Conservation (phyloP, 2,888 invertebrate species). For the Polietes domitor region DNA sequence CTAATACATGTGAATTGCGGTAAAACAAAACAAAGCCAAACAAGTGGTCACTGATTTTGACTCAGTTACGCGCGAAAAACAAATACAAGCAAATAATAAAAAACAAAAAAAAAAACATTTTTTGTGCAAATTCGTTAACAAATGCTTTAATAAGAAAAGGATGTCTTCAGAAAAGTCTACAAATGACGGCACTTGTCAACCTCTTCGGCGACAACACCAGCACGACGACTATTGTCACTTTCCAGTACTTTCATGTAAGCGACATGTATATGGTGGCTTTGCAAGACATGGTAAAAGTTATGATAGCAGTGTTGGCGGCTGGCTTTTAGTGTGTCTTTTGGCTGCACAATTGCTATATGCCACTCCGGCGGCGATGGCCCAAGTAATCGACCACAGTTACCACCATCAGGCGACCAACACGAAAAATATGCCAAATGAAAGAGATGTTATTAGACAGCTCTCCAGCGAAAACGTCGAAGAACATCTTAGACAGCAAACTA, state of each 20-base stretch:
- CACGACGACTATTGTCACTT: conserved; percentile 44
- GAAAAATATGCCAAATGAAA: conserved; percentile 9
- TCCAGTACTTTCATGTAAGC: conserved; percentile 72
- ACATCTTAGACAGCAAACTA: conserved; percentile 27
- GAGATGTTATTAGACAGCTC: conserved; percentile 9
- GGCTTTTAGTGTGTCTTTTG: conserved; percentile 41
- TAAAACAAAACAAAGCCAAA: not conserved
- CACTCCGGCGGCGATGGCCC: conserved; percentile 3
- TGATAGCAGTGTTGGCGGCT: conserved; percentile 33
- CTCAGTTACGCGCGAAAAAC: not conserved
- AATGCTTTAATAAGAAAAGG: conserved; percentile 21
- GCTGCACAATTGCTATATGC: conserved; percentile 52
- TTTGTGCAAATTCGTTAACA: not conserved
- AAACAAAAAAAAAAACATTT: not conserved
- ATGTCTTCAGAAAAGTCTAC: conserved; percentile 32
- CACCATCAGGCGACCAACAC: not conserved
- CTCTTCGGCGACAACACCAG: conserved; percentile 24
- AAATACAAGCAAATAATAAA: not conserved
- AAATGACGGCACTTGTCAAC: conserved; percentile 2
- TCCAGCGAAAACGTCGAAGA: conserved; percentile 35
- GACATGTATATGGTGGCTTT: not conserved
- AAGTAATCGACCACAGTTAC: not conserved
- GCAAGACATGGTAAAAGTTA: conserved; percentile 51
- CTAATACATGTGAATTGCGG: not conserved
- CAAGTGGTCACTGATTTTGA: not conserved